A percentile compares a stretch with the other conserved stretches of the same genome.
These are phyloP conservation scores for Xestia sexstrigata DNA, from an alignment of 2,888 invertebrate species.

Conservation along the genomic window DNA sequence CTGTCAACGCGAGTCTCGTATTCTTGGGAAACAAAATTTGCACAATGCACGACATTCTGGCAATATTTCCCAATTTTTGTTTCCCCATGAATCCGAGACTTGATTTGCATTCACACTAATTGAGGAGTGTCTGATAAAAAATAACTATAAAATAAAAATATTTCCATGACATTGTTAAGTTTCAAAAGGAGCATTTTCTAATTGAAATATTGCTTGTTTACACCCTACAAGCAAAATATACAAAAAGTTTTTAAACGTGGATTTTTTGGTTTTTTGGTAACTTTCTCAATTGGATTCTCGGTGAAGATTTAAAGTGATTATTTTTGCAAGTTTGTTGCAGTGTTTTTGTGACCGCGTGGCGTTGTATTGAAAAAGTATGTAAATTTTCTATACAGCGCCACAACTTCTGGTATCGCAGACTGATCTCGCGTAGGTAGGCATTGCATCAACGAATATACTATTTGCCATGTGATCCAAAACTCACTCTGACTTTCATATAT, in stretches of 20 bases:
- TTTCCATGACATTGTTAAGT: not conserved
- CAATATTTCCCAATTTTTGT: constrained; percentile 1
- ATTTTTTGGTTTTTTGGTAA: constrained; percentile 21
- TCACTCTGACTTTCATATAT: not conserved
- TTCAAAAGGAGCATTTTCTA: not conserved
- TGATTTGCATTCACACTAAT: constrained; percentile 2
- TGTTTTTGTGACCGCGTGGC: not conserved
- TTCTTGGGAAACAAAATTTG: not conserved
- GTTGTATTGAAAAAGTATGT: not conserved
- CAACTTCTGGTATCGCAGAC: constrained; percentile 1
- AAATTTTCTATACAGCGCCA: not conserved
- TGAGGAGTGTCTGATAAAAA: constrained; percentile 32
- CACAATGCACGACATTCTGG: not conserved
- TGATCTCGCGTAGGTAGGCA: constrained; percentile 11
- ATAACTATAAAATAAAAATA: not conserved
- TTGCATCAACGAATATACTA: not conserved
- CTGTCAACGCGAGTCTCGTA: not conserved
- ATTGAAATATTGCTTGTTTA: not conserved
- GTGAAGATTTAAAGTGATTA: constrained; percentile 14
- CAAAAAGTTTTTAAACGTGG: not conserved
- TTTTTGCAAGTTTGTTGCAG: constrained; percentile 6
- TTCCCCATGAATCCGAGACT: not conserved
- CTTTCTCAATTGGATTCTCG: constrained; percentile 17
- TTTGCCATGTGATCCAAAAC: not conserved
- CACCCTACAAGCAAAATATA: not conserved